Conservation (phyloP, 2,797 vertebrate genomes). For the Amniataba percoides region DNA sequence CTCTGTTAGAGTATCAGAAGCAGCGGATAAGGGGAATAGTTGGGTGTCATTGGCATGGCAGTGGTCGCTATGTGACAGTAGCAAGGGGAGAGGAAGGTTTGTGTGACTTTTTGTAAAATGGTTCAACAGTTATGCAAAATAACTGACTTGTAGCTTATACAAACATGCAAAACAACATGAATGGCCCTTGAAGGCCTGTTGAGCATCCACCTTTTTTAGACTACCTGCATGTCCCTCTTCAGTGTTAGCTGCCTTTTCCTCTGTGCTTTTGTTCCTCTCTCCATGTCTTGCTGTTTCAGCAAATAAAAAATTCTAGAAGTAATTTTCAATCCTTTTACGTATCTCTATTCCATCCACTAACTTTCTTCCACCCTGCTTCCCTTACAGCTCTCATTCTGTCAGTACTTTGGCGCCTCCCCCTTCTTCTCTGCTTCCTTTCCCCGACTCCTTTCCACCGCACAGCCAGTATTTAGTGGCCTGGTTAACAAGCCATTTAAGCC, state of each 20-base stretch:
- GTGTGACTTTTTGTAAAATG: neutral
- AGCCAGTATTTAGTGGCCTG: slow-evolving; percentile 62
- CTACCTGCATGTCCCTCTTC: neutral
- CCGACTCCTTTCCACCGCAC: slow-evolving; percentile 35
- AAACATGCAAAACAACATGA: slow-evolving; percentile 2
- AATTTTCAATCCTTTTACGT: slow-evolving; percentile 15
- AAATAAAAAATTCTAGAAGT: slow-evolving; percentile 28
- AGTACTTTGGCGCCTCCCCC: slow-evolving; percentile 33
- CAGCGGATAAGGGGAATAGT: neutral
- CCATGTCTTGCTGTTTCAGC: slow-evolving; percentile 25
- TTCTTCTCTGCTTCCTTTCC: slow-evolving; percentile 43
- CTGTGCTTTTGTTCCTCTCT: neutral
- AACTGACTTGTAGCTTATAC: neutral
- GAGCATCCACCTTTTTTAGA: too few species aligned
- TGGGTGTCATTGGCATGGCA: neutral
- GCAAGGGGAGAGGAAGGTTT: neutral
- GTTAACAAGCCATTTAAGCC: slow-evolving; percentile 75
- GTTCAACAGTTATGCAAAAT: neutral
- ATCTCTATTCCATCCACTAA: slow-evolving; percentile 19
- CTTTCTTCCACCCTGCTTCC: slow-evolving; percentile 4
- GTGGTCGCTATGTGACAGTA: neutral
- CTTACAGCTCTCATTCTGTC: slow-evolving; percentile 31
- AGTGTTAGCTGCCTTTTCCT: neutral
- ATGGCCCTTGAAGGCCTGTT: neutral
- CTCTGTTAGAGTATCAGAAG: neutral